Evolutionary conservation across 2,888 invertebrate genomes (phyloP).

Genomic region (Tillus elongatus): DNA sequence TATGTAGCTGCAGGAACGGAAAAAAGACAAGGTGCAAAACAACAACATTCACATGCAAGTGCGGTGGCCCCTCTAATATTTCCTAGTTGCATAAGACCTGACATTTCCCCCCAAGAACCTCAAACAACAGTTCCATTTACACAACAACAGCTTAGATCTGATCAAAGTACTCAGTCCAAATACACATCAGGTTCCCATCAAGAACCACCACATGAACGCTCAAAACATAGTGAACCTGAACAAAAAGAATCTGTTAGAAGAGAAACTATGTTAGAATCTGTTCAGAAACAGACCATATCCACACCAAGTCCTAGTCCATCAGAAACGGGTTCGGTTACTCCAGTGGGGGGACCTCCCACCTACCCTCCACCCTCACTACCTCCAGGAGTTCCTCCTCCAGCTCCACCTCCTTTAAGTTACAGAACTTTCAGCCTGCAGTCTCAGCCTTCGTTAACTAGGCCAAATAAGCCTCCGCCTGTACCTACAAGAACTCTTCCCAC

Average conservation of each 20-base stretch:
- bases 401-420: slow-evolving; percentile 33
- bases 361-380: slow-evolving; percentile 40
- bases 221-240: slow-evolving; percentile 6
- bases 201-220: slow-evolving; percentile 8
- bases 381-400: slow-evolving; percentile 37
- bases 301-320: slow-evolving; percentile 17
- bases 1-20: slow-evolving; percentile 92
- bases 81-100: slow-evolving; percentile 18
- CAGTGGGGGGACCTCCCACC: slow-evolving; percentile 36
- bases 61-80: slow-evolving; percentile 13
- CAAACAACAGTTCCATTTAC: slow-evolving; percentile 18
- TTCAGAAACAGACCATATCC: slow-evolving; percentile 10
- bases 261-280: background rate
- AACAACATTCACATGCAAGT: slow-evolving; percentile 18
- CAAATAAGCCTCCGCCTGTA: slow-evolving; percentile 46
- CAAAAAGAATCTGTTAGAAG: slow-evolving; percentile 8
- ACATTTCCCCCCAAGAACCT: slow-evolving; percentile 17
- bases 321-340: slow-evolving; percentile 35
- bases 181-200: slow-evolving; percentile 6
- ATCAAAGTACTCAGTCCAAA: slow-evolving; percentile 22
- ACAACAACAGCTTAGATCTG: slow-evolving; percentile 20
- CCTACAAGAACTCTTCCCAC: slow-evolving; percentile 47
- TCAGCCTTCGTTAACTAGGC: slow-evolving; percentile 32
- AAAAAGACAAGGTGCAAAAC: slow-evolving; percentile 45
- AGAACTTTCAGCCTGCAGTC: slow-evolving; percentile 25